Percentiles rank a stretch among this genome's conserved stretches.
These are phyloP conservation scores for Cotesia typhae DNA, from an alignment of 1,140 invertebrate species.

Conservation along the genomic window DNA sequence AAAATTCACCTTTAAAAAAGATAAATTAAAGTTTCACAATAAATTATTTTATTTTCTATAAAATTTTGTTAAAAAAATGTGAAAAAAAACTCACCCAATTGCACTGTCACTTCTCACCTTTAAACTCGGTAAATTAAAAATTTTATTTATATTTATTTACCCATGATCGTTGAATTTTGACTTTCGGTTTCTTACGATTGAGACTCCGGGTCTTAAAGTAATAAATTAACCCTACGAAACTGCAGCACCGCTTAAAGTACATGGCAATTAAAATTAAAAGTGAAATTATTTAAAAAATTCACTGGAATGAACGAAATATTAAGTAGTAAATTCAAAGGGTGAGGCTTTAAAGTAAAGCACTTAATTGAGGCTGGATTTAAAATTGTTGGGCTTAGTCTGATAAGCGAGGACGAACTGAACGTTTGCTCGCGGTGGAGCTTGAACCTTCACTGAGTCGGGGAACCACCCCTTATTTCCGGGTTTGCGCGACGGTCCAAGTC, in stretches of 20 bases:
- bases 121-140: too few relatives aligned
- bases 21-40: too few relatives aligned
- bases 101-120: too few relatives aligned
- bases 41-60: too few relatives aligned
- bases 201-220: constrained; percentile 47
- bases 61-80: too few relatives aligned
- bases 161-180: constrained; percentile 40
- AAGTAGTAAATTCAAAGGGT: too few relatives aligned
- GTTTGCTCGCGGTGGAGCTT: constrained; percentile 31
- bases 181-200: constrained; percentile 37
- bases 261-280: constrained; percentile 25
- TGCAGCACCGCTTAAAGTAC: constrained; percentile 42
- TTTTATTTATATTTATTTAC: constrained; percentile 29
- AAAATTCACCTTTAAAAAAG: too few relatives aligned
- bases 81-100: too few relatives aligned
- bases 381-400: background rate
- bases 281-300: background rate
- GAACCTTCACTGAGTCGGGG: constrained; percentile 50
- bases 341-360: too few relatives aligned
- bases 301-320: background rate
- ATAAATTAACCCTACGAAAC: constrained; percentile 45
- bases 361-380: too few relatives aligned
- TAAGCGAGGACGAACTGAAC: background rate
- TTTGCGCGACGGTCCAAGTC: constrained; percentile 33
- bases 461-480: constrained; percentile 55